Base-by-base conservation (phyloP, 2,888 invertebrate genomes). In the Drosophila meridionalis region DNA sequence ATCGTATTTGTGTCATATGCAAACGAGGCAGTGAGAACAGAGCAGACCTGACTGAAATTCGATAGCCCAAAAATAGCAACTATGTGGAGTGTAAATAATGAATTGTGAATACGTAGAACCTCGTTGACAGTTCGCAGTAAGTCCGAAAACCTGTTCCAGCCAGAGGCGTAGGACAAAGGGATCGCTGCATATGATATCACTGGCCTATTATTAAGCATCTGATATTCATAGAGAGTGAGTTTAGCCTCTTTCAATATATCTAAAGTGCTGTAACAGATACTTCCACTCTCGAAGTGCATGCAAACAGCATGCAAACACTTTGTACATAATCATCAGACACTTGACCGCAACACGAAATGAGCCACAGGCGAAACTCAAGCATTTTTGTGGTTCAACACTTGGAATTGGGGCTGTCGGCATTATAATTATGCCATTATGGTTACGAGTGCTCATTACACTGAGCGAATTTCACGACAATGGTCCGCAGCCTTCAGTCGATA, bases 1-100 rank as follows among this genome's bases (percentile, higher is more conserved):
- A 52, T 7, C 69, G 65, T 70, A 70, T 80, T 71, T 78, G 75
- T 88, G 89, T 88, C 82, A 76, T 75, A 82, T 87, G 87, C 84
- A 82, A 83, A 82, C 71, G 73, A 86, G 75, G 48, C 67, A 40
- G 20, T 47, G 56, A 69, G 68, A 73, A 75, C 65, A 72, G 36
- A 34, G 48, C 43, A 55, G 42, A 77, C 20, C 9, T 66, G 71
- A 70, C 69, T 72, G 87, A 86, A 86, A 84, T 73, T 72, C 78
- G 75, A 83, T 88, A 83, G 69, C 64, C 76, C 55, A 50, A 65
- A 73, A 73, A 77, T 64, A 71, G 68, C 70, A 78, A 75, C 62
- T 57, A 64, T 78, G 68, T 76, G 69, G 57, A 72, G 80, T 78
- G 78, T 78, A 72, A 76, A 78, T 78, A 78, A 80, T 78, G 62